A percentile compares a stretch with the other conserved stretches of the same genome.
Conservation (phyloP, 2,888 invertebrate species). For the Eupithecia subfuscata region DNA sequence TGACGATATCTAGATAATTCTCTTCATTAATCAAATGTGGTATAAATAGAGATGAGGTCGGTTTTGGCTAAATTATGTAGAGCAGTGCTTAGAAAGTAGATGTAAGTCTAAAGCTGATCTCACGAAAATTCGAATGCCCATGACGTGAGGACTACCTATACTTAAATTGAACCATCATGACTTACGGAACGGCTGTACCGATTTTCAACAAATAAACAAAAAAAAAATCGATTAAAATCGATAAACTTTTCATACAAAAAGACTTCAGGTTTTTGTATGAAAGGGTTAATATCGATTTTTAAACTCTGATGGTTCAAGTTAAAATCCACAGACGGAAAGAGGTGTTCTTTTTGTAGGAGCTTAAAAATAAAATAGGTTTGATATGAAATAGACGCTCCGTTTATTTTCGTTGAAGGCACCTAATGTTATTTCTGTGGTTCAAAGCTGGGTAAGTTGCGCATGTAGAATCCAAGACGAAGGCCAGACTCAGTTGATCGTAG, state of each 20-base stretch:
- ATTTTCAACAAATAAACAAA: no score
- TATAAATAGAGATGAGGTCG: neutral
- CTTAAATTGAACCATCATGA: neutral
- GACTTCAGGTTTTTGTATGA: no score
- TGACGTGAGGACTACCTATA: neutral
- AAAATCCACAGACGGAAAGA: neutral
- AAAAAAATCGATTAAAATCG: no score
- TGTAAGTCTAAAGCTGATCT: no score
- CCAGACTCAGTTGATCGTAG: neutral
- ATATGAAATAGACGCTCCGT: neutral
- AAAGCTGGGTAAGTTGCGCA: neutral
- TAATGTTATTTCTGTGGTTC: neutral
- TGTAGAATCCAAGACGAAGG: constrained; percentile 1
- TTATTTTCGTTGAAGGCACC: neutral
- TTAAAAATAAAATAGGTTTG: neutral
- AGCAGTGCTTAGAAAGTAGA: constrained; percentile 8
- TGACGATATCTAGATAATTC: constrained; percentile 3
- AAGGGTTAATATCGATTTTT: no score
- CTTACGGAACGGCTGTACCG: no score
- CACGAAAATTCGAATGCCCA: neutral
- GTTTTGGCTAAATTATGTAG: constrained; percentile 15
- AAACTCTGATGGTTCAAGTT: no score
- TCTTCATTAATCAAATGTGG: neutral
- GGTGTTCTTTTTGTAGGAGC: neutral
- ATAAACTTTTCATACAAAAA: no score